A percentile compares a stretch with the other conserved stretches of the same genome.
phyloP scores from a whole-genome alignment of 2,797 vertebrate species.

The Sebastes kiyomatsui region DNA sequence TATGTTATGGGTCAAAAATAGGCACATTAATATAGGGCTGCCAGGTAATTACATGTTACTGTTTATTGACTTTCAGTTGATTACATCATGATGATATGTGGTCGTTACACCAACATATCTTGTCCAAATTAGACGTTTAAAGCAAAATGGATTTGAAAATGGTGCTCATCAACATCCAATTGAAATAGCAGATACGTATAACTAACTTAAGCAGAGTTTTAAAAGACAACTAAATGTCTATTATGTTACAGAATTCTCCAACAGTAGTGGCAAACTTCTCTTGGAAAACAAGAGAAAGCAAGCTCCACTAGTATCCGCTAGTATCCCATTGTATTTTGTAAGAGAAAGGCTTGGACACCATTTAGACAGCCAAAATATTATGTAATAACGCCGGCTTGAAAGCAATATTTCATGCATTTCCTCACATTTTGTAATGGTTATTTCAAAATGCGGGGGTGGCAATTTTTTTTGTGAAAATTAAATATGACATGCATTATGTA shows the following conservation, averaged over 20 bases:
- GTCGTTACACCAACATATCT: not conserved
- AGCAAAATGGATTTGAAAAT: not conserved
- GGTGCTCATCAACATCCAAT: not conserved
- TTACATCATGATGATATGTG: not conserved
- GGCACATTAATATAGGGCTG: not conserved
- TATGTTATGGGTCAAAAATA: not conserved
- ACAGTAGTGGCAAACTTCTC: not conserved
- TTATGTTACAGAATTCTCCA: not conserved
- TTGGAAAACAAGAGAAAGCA: not conserved
- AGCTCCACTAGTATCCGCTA: no score
- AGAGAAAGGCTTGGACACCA: not conserved
- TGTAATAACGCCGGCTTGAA: not conserved
- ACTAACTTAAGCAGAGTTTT: not conserved
- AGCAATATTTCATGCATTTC: not conserved
- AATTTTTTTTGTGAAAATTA: not conserved
- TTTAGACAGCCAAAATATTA: not conserved
- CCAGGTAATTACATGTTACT: not conserved
- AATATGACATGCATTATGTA: not conserved
- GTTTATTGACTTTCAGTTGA: no score
- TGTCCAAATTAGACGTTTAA: not conserved
- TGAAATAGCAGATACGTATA: not conserved
- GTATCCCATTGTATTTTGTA: not conserved
- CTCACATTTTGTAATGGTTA: not conserved
- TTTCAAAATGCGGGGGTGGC: no score
- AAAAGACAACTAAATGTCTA: not conserved